A percentile compares a stretch with the other conserved stretches of the same genome.
Evolutionary conservation across 2,888 invertebrate species (phyloP).

Genomic region (Venustoraphidia nigricollis): DNA sequence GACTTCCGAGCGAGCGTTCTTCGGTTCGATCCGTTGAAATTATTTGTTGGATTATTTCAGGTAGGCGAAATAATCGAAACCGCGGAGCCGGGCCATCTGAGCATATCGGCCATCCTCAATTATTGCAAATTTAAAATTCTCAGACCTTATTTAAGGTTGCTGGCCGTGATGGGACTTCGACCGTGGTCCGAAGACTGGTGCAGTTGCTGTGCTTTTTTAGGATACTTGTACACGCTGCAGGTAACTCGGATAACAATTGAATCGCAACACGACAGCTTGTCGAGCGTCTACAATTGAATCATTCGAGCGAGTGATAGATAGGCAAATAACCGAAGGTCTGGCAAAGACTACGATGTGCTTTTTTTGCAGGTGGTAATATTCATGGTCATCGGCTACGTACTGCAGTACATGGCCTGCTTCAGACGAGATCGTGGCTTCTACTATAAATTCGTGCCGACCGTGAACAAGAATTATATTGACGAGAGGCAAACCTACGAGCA

Average conservation of each 20-base stretch:
- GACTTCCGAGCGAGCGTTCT: constrained; percentile 3
- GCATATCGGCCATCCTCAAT: constrained; percentile 62
- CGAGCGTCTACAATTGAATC: too few relatives aligned
- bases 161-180: constrained; percentile 60
- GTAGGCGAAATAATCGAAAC: constrained; percentile 55
- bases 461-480: constrained; percentile 12
- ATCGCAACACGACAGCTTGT: too few relatives aligned
- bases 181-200: constrained; percentile 47
- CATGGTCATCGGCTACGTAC: constrained; percentile 53
- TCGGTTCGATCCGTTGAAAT: too few relatives aligned
- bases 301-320: too few relatives aligned
- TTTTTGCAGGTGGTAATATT: constrained; percentile 38
- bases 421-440: constrained; percentile 60
- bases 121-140: constrained; percentile 74
- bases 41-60: constrained; percentile 24
- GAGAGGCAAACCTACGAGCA: constrained; percentile 30
- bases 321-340: too few relatives aligned
- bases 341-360: too few relatives aligned
- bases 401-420: constrained; percentile 66
- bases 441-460: constrained; percentile 29
- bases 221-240: constrained; percentile 47
- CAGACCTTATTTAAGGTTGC: constrained; percentile 55
- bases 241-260: too few relatives aligned
- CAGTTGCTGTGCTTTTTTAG: constrained; percentile 40
- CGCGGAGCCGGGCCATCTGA: constrained; percentile 48